phyloP scores from a whole-genome alignment of 2,797 vertebrate species.

The Argya squamiceps region DNA sequence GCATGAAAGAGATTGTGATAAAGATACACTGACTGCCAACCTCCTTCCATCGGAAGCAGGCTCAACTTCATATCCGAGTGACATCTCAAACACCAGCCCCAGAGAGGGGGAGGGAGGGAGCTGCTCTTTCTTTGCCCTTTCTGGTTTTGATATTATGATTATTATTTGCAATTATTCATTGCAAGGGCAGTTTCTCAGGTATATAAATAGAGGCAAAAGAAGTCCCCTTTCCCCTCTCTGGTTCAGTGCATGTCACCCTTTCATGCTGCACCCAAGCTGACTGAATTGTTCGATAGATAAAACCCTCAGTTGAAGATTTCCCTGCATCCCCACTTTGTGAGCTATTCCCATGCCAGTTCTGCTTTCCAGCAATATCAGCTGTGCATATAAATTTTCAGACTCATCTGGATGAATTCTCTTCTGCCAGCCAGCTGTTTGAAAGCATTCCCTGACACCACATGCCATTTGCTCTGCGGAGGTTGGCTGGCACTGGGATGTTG shows the following conservation, averaged over 20 bases:
- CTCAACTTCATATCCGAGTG: background rate
- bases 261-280: background rate
- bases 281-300: constrained; percentile 17
- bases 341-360: constrained; percentile 46
- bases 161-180: constrained; percentile 29
- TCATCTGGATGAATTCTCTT: constrained; percentile 31
- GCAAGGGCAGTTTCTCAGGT: background rate
- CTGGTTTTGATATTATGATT: background rate
- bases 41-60: constrained; percentile 22
- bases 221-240: background rate
- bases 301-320: constrained; percentile 45
- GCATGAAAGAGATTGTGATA: constrained; percentile 66
- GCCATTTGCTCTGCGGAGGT: background rate
- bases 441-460: constrained; percentile 3
- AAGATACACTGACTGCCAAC: constrained; percentile 57
- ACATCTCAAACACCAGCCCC: constrained; percentile 21
- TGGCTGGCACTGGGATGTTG: background rate
- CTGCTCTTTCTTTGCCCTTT: background rate
- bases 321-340: background rate
- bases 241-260: background rate
- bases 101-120: background rate
- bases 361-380: constrained; percentile 65
- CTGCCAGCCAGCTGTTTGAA: constrained; percentile 39
- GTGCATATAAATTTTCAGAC: constrained; percentile 47
- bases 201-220: constrained; percentile 3